Base-by-base conservation (phyloP, 2,888 invertebrate species). In the Bellardia bayeri region DNA sequence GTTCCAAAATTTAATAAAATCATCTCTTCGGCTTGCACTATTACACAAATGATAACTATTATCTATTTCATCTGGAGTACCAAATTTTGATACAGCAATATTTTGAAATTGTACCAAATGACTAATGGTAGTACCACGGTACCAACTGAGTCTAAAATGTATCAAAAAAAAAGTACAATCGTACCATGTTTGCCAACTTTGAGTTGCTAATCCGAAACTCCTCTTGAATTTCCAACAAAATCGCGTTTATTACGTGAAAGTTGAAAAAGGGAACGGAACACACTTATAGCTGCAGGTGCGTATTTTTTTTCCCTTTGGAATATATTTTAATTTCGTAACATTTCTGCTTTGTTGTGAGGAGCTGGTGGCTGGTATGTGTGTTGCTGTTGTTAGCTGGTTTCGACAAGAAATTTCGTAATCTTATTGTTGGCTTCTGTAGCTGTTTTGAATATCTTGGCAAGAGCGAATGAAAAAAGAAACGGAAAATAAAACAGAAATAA, bases 221-320 rank as follows among this genome's bases (percentile, higher is more conserved):
- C 33, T 13, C 40, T 75, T 64, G 6, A 79, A 58, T 61, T 14
- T 14, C 23, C 23, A 68, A 66, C n/a, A 45, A 56, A 69, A 49
- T 42, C 1, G 14, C 79, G 16, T 79, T 79, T 69, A 63, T 51
- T 40, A 30, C 30, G 13, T 3, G 16, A 49, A 63, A 51, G 42
- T 1, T 2, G 40, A 40, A 13, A n/a, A 1, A 3, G 37, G 8
- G n/a, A 61, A 45, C n/a, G 49, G 3, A 54, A 51, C 14, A 23
- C 51, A 76, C 6, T 23, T 23, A 23, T 66, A 42, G 66, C 54
- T 78, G 66, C 42, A 54, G 66, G 30, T 42, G 40, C 7, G 37
- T 42, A 45, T 61, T 7, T 66, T 64, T 40, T 64, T 40, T 37
- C 13, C 13, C 13, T 40, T 42, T 40, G 49, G 49, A 30, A 51